Percentiles rank a stretch among this genome's conserved stretches.
phyloP scores from a whole-genome alignment of 2,888 invertebrate genomes.

The Melolontha melolontha region DNA sequence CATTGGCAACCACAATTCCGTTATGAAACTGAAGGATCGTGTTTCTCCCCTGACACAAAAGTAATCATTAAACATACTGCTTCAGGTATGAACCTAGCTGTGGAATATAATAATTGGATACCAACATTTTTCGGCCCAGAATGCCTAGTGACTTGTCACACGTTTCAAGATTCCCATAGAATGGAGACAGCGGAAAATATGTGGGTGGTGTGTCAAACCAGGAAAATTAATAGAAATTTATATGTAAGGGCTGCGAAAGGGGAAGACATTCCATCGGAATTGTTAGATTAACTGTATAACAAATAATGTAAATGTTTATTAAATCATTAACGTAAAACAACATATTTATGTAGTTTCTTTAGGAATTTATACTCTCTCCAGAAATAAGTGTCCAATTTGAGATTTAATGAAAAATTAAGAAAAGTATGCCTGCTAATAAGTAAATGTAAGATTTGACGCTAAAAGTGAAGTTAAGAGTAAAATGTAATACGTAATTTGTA shows the following conservation, averaged over 20 bases:
- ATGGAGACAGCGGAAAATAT: constrained; percentile 56
- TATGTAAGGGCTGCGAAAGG: constrained; percentile 59
- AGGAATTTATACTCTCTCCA: no score
- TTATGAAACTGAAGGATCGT: constrained; percentile 56
- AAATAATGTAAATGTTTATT: not conserved
- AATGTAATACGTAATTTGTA: no score
- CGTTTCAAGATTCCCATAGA: constrained; percentile 50
- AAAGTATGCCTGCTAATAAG: no score
- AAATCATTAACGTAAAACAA: no score
- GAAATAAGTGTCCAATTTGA: no score
- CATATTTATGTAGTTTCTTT: no score
- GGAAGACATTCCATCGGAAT: constrained; percentile 56
- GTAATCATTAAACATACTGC: constrained; percentile 62
- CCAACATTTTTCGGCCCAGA: constrained; percentile 62
- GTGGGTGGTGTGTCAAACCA: constrained; percentile 49
- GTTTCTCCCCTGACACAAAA: constrained; percentile 56
- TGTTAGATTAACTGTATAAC: constrained; percentile 48
- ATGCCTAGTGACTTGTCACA: constrained; percentile 54
- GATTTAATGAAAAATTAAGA: no score
- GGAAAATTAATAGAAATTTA: constrained; percentile 52
- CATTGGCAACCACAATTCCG: constrained; percentile 59
- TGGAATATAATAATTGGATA: constrained; percentile 56
- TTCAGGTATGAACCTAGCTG: constrained; percentile 60
- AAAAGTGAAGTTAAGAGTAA: no score
- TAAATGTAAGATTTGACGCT: no score